phyloP scores from a whole-genome alignment of 2,888 invertebrate genomes.

The Pyrocoelia pectoralis region DNA sequence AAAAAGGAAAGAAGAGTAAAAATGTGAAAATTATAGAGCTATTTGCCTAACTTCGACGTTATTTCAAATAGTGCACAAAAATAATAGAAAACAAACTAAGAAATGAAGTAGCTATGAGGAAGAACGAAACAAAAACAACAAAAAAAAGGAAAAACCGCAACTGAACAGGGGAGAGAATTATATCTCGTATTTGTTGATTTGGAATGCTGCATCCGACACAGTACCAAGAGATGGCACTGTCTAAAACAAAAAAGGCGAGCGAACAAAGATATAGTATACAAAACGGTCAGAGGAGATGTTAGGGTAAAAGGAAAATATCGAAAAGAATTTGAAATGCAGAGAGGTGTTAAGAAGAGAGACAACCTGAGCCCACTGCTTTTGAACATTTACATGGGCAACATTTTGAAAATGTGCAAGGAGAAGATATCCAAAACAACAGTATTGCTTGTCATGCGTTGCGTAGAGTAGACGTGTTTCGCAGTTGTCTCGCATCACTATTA shows the following conservation, averaged over 20 bases:
- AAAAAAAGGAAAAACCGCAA: constrained; percentile 5
- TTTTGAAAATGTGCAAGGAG: too few species aligned
- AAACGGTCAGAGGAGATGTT: constrained; percentile 11
- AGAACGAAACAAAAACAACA: constrained; percentile 10
- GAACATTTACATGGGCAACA: constrained; percentile 10
- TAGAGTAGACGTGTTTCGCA: too few species aligned
- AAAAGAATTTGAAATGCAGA: constrained; percentile 13
- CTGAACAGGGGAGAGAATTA: constrained; percentile 10
- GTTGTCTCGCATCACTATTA: too few species aligned
- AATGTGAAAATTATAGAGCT: too few species aligned
- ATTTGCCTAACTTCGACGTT: too few species aligned
- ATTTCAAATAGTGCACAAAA: too few species aligned
- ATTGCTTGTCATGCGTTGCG: background rate
- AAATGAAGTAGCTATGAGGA: constrained; percentile 13
- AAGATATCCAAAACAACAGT: too few species aligned
- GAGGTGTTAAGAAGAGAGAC: constrained; percentile 7
- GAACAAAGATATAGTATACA: constrained; percentile 10
- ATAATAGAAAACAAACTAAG: constrained; percentile 11
- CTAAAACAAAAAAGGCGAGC: constrained; percentile 9
- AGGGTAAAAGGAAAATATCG: constrained; percentile 5
- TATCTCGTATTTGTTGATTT: constrained; percentile 11
- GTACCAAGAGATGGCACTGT: constrained; percentile 7
- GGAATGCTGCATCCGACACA: constrained; percentile 4
- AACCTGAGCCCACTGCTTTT: too few species aligned
- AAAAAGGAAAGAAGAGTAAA: too few species aligned